Conservation (phyloP, 2,797 vertebrate genomes). For the Chaunax sp. region DNA sequence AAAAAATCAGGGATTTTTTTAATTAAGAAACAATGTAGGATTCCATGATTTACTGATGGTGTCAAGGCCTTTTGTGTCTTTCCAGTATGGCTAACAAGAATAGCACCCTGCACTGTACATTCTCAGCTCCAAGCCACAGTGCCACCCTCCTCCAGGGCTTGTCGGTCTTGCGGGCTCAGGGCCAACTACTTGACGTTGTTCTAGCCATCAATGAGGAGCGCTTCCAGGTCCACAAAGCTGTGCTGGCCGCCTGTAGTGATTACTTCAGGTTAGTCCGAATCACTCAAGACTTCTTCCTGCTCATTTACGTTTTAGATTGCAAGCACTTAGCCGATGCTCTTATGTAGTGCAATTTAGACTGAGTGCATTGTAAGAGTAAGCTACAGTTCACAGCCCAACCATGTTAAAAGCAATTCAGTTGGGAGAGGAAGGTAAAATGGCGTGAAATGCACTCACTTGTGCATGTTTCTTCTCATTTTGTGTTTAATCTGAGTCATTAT, state of each 20-base stretch:
- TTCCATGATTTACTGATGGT: slow-evolving; percentile 40
- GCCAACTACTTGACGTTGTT: slow-evolving; percentile 95
- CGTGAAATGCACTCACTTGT: neutral
- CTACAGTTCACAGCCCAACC: slow-evolving; percentile 5
- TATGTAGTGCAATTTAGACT: slow-evolving; percentile 7
- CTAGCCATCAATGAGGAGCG: slow-evolving; percentile 92
- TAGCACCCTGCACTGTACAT: slow-evolving; percentile 91
- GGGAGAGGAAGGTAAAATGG: neutral
- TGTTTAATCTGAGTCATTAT: too few species aligned
- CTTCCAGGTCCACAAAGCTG: slow-evolving; percentile 96
- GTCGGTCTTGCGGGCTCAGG: slow-evolving; percentile 90
- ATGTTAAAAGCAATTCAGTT: neutral
- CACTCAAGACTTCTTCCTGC: slow-evolving; percentile 35
- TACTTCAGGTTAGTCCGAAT: slow-evolving; percentile 92
- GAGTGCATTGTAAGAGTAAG: slow-evolving; percentile 15
- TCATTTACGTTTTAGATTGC: slow-evolving; percentile 34
- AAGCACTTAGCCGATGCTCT: slow-evolving; percentile 38
- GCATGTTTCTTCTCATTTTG: too few species aligned
- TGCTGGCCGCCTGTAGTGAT: slow-evolving; percentile 97
- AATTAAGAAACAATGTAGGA: slow-evolving; percentile 6
- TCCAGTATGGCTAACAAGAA: slow-evolving; percentile 95
- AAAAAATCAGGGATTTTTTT: neutral
- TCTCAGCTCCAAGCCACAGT: slow-evolving; percentile 95
- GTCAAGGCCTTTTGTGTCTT: slow-evolving; percentile 70
- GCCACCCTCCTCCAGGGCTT: slow-evolving; percentile 93